Conservation (phyloP, 2,113 vertebrate species). For the Aegotheles bennettii region DNA sequence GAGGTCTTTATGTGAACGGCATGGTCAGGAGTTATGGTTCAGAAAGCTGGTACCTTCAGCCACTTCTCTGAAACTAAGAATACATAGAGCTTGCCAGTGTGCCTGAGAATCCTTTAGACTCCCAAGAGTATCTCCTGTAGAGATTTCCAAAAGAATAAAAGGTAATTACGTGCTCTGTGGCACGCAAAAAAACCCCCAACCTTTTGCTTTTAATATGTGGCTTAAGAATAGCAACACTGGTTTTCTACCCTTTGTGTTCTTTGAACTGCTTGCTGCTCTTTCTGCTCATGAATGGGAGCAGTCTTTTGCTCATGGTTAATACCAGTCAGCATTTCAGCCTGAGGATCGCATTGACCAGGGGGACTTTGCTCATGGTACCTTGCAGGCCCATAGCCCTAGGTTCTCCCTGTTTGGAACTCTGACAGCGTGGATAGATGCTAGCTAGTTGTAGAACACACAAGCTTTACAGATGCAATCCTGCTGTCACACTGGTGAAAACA, state of each 20-base stretch:
- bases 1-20: background rate
- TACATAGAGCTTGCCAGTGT: fast-evolving
- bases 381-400: background rate
- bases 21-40: background rate
- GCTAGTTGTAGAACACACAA: background rate
- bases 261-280: background rate
- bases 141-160: background rate
- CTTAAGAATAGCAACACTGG: background rate
- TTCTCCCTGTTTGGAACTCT: background rate
- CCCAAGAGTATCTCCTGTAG: background rate
- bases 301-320: background rate
- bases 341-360: background rate
- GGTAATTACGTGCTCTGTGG: background rate
- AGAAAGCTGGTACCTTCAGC: background rate
- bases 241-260: background rate
- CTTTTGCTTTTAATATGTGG: background rate
- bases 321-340: background rate
- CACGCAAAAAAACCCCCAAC: fast-evolving
- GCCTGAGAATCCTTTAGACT: background rate
- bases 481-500: background rate
- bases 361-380: background rate
- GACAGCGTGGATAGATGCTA: background rate
- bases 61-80: background rate
- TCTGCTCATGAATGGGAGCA: fast-evolving
- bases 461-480: background rate